Percentiles rank a stretch among this genome's conserved stretches.
Conservation (phyloP, 2,888 invertebrate genomes). For the Pyrochroa serraticornis region DNA sequence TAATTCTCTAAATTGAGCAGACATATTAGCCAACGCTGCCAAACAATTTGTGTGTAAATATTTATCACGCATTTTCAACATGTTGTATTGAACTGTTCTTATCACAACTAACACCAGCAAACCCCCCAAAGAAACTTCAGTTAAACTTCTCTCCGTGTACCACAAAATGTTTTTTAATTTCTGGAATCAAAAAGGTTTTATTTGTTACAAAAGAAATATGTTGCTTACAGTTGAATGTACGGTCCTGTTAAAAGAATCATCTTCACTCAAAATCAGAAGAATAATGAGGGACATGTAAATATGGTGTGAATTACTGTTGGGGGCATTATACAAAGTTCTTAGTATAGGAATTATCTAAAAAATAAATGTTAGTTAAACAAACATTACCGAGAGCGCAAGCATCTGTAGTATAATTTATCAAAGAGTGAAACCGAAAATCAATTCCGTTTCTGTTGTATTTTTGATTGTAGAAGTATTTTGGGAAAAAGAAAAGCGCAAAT, state of each 20-base stretch:
- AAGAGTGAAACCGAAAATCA: too few relatives aligned
- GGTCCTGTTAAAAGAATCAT: constrained; percentile 91
- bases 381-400: too few relatives aligned
- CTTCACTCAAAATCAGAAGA: constrained; percentile 93
- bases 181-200: constrained; percentile 59
- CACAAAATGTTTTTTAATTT: constrained; percentile 86
- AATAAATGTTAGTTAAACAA: constrained; percentile 3
- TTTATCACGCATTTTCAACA: constrained; percentile 94
- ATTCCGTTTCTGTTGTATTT: too few relatives aligned
- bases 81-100: constrained; percentile 95
- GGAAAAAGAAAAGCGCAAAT: too few relatives aligned
- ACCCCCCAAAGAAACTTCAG: constrained; percentile 93
- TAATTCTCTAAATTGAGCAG: constrained; percentile 86
- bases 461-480: too few relatives aligned
- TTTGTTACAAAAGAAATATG: constrained; percentile 3
- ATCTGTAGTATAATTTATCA: too few relatives aligned
- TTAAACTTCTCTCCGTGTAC: constrained; percentile 91
- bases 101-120: constrained; percentile 93
- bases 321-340: constrained; percentile 90
- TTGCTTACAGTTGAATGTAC: constrained; percentile 91
- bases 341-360: constrained; percentile 88
- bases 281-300: constrained; percentile 99
- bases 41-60: constrained; percentile 98
- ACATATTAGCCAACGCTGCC: constrained; percentile 99
- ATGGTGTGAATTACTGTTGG: constrained; percentile 92